phyloP scores from a whole-genome alignment of 2,113 vertebrate genomes.

The Donacobius atricapilla region DNA sequence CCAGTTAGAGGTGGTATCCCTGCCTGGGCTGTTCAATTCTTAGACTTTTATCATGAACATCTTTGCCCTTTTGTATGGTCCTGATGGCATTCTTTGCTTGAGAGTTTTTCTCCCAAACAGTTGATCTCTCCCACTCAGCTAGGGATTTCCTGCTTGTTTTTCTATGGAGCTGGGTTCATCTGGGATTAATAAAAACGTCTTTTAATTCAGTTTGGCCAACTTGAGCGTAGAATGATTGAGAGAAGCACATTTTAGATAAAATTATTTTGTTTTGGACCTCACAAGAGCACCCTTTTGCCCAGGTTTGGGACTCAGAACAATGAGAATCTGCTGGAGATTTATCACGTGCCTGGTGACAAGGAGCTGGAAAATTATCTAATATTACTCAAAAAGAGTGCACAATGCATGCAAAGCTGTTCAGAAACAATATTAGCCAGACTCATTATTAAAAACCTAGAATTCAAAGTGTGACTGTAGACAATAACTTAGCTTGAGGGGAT shows the following conservation, averaged over 20 bases:
- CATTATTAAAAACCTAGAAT: slow-evolving; percentile 63
- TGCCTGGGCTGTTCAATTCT: neutral
- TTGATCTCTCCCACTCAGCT: neutral
- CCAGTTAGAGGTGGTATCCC: neutral
- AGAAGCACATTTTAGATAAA: slow-evolving; percentile 3
- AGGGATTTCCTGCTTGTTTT: neutral
- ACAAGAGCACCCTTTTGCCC: slow-evolving; percentile 1
- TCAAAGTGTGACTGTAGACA: slow-evolving; percentile 53
- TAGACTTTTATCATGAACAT: neutral
- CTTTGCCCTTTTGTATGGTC: neutral
- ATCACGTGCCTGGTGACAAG: slow-evolving; percentile 35
- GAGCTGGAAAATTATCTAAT: slow-evolving; percentile 42
- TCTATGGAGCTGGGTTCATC: neutral
- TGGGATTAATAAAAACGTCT: slow-evolving; percentile 36
- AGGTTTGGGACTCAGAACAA: slow-evolving; percentile 8
- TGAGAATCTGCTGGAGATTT: slow-evolving; percentile 32
- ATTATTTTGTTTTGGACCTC: slow-evolving; percentile 12
- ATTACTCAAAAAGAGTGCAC: slow-evolving; percentile 18
- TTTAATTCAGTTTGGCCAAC: slow-evolving; percentile 14
- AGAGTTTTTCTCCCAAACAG: neutral
- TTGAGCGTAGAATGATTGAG: neutral
- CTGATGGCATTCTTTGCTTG: neutral
- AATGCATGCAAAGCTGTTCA: slow-evolving; percentile 24
- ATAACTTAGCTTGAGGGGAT: slow-evolving; percentile 34
- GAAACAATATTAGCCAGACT: slow-evolving; percentile 45